Evolutionary conservation across 1,140 invertebrate species (phyloP), one percentile per base, ranked within the genome.

Genomic region (Olivierus martensii): DNA sequence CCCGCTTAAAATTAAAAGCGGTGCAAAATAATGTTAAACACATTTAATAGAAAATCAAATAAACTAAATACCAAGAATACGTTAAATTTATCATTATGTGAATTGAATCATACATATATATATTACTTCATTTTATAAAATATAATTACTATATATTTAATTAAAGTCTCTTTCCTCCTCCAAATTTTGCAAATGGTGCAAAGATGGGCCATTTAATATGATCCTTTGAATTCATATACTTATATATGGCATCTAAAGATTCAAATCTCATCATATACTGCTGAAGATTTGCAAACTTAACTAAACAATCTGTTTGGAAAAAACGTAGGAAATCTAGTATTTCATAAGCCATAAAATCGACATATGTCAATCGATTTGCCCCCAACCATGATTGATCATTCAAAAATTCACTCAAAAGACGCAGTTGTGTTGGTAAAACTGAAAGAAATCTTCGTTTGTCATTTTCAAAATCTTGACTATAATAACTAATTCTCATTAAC

Each of bases 261-360:
- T 70, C 67, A 53, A 73, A 60, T 14, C 69, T 58, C 14, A 64
- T 56, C 36, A 67, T 52, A 53, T 66, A 76, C 7, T 66, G 66
- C 36, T 68, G 64, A 17, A 77, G 59, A 34, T 66, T 67, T 17
- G 65, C 63, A 49, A 67, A 70, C 1, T 58, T 52, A 39, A 71
- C 69, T n/a, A 76, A 57, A 55, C 63, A 68, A n/a, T 53, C 58
- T 12, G 69, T 63, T n/a, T 65, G 62, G 11, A 76, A 58, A 10
- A 66, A 51, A n/a, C 59, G 49, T 34, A 69, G 66, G 28, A 68
- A 65, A 55, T 75, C 72, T 18, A 77, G 56, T 6, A 69, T 57
- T 51, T 77, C 74, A 60, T 73, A 75, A 28, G 73, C 55, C 39
- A 70, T 59, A 56, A 76, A 76, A 55, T 77, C 75, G 4, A 70